These are phyloP conservation scores for Cebus imitator DNA, from an alignment of 2,113 vertebrate species.

Conservation along the genomic window DNA sequence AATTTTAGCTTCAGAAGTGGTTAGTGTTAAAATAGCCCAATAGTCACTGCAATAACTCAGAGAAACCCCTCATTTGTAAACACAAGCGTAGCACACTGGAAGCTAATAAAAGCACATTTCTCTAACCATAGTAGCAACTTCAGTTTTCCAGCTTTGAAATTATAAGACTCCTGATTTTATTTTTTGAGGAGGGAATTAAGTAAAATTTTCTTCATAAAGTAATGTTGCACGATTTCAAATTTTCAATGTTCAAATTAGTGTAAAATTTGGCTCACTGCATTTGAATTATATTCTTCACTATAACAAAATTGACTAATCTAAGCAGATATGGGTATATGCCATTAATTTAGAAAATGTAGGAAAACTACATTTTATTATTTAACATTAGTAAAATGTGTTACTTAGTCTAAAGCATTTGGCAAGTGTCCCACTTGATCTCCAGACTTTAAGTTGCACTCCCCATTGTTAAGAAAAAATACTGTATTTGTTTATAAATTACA, in stretches of 20 bases:
- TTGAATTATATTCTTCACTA: not conserved
- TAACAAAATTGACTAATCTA: not conserved
- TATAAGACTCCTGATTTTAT: not conserved
- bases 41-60: not conserved
- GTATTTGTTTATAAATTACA: not conserved
- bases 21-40: not conserved
- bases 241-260: not conserved
- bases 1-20: not conserved
- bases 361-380: conserved; percentile 1
- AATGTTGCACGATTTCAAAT: conserved; percentile 7
- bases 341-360: not conserved
- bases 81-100: not conserved
- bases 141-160: not conserved
- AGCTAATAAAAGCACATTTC: not conserved
- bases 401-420: not conserved
- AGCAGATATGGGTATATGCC: not conserved
- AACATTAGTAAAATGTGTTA: not conserved
- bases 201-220: not conserved
- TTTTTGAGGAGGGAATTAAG: not conserved
- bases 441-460: not conserved
- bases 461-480: not conserved
- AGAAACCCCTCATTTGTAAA: not conserved
- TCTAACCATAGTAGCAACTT: not conserved
- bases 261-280: not conserved
- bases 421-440: not conserved